A percentile compares a stretch with the other conserved stretches of the same genome.
Evolutionary conservation across 2,888 invertebrate genomes (phyloP).

Genomic region (Thera britannica): DNA sequence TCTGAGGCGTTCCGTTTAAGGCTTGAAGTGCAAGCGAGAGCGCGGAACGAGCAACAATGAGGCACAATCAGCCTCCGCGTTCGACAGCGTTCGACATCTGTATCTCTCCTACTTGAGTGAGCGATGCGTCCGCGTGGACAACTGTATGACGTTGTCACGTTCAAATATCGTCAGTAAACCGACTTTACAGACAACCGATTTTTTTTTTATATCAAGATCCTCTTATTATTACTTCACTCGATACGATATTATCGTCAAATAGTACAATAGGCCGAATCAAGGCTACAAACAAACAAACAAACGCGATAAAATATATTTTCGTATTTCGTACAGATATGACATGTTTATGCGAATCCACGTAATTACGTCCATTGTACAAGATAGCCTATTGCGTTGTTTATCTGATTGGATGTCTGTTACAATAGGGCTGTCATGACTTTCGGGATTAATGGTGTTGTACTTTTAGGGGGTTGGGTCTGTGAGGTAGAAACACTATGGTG

Average conservation of each 20-base stretch:
- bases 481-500: not conserved
- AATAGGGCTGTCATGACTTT: constrained; percentile 37
- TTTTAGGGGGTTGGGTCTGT: not conserved
- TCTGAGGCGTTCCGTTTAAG: no score
- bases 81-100: no score
- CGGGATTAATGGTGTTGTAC: constrained; percentile 26
- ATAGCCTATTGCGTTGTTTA: constrained; percentile 48
- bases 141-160: no score
- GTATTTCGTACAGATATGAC: constrained; percentile 28
- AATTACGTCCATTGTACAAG: constrained; percentile 41
- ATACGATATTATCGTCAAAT: not conserved
- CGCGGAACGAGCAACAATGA: no score
- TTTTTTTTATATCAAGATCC: no score
- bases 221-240: not conserved
- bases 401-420: constrained; percentile 43
- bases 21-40: no score
- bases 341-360: constrained; percentile 32
- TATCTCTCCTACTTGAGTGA: no score
- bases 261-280: not conserved
- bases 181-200: no score
- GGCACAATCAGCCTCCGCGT: no score
- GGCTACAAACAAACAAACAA: constrained; percentile 2
- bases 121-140: no score
- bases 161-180: no score
- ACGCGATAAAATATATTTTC: constrained; percentile 1